A percentile compares a stretch with the other conserved stretches of the same genome.
Conservation (phyloP, 2,113 vertebrate species). For the Melanostigma gelatinosum region DNA sequence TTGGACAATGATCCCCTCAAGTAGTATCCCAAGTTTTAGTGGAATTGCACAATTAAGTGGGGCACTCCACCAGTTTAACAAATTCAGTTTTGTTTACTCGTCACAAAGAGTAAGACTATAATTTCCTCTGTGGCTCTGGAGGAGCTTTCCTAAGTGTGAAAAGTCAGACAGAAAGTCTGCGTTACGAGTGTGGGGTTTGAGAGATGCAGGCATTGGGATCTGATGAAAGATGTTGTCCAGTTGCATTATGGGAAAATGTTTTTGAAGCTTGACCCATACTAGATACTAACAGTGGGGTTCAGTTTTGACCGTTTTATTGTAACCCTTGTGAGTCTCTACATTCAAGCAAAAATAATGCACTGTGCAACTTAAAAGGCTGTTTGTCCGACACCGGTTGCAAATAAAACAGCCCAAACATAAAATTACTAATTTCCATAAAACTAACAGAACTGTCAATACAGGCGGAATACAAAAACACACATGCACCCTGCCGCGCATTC, state of each 20-base stretch:
- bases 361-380: constrained; percentile 2
- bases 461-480: background rate
- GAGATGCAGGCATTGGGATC: background rate
- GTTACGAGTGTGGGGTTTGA: background rate
- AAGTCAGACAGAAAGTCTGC: background rate
- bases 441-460: background rate
- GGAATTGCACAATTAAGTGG: background rate
- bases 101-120: background rate
- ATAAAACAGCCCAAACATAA: background rate
- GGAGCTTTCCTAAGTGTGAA: background rate
- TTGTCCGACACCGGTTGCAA: background rate
- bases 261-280: background rate
- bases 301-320: background rate
- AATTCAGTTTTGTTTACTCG: background rate
- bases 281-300: background rate
- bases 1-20: no score
- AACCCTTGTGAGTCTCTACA: no score
- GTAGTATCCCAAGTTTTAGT: background rate
- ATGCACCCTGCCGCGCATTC: background rate
- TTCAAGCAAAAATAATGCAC: background rate
- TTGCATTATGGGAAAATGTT: background rate
- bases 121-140: background rate
- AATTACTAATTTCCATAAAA: constrained; percentile 6
- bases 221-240: background rate
- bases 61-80: background rate